A percentile compares a stretch with the other conserved stretches of the same genome.
Evolutionary conservation across 2,113 vertebrate species (phyloP).

Genomic region (Nematolebias whitei): DNA sequence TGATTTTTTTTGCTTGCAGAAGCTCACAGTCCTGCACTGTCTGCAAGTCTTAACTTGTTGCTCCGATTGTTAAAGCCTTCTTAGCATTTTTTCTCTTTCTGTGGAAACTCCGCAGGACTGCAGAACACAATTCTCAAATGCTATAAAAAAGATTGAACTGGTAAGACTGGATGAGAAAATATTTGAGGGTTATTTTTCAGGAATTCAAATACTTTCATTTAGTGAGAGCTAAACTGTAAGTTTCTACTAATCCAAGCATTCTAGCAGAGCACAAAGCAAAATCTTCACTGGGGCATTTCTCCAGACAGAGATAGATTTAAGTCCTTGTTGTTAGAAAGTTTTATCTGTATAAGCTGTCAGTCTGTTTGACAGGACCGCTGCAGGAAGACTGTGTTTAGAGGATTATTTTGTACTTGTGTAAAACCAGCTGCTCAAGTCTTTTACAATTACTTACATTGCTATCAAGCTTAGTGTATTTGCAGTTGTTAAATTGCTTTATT

Average conservation of each 20-base stretch:
- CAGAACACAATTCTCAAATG: no score
- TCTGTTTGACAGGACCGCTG: constrained; percentile 3
- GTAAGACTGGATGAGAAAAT: background rate
- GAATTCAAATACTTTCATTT: background rate
- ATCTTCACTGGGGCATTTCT: background rate
- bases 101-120: constrained; percentile 19
- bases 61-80: background rate
- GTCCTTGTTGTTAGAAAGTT: constrained; percentile 15
- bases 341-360: background rate
- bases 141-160: background rate
- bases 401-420: background rate
- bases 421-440: background rate
- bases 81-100: constrained; percentile 30
- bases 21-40: background rate
- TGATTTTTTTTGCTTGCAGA: background rate
- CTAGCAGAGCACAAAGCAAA: background rate
- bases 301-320: background rate
- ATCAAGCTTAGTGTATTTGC: no score
- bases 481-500: no score
- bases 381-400: background rate
- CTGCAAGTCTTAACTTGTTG: constrained; percentile 19
- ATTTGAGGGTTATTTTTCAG: background rate
- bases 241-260: background rate
- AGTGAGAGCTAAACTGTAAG: background rate
- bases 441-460: background rate